Percentiles rank a stretch among this genome's conserved stretches.
Conservation (phyloP, 2,797 vertebrate species). For the Platalea minor region DNA sequence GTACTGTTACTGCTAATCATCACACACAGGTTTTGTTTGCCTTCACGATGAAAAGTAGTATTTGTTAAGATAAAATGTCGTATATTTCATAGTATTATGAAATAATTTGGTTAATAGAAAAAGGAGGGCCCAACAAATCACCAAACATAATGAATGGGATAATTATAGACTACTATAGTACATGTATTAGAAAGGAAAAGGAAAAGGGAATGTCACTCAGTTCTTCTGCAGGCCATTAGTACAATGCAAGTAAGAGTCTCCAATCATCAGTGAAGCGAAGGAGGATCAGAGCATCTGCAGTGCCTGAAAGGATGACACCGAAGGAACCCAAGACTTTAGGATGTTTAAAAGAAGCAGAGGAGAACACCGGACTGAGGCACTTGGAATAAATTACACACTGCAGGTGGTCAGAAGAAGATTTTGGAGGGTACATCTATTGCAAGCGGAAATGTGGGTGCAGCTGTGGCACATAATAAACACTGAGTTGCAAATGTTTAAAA, state of each 20-base stretch:
- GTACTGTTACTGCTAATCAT: neutral
- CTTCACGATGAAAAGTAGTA: neutral
- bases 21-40: neutral
- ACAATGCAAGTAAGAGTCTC: neutral
- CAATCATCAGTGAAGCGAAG: neutral
- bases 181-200: neutral
- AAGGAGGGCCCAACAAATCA: neutral
- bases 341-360: neutral
- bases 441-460: neutral
- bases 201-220: neutral
- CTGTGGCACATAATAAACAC: neutral
- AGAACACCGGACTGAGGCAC: neutral
- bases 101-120: neutral
- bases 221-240: neutral
- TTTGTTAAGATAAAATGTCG: neutral
- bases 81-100: neutral
- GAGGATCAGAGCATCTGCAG: neutral
- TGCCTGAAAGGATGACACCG: neutral
- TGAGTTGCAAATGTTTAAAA: neutral
- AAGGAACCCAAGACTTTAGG: neutral
- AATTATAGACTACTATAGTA: neutral
- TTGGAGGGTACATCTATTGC: neutral
- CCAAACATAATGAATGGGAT: neutral
- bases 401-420: neutral
- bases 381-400: neutral